These are phyloP conservation scores for Aphyosemion australe DNA, from an alignment of 2,113 vertebrate genomes.

Conservation along the genomic window DNA sequence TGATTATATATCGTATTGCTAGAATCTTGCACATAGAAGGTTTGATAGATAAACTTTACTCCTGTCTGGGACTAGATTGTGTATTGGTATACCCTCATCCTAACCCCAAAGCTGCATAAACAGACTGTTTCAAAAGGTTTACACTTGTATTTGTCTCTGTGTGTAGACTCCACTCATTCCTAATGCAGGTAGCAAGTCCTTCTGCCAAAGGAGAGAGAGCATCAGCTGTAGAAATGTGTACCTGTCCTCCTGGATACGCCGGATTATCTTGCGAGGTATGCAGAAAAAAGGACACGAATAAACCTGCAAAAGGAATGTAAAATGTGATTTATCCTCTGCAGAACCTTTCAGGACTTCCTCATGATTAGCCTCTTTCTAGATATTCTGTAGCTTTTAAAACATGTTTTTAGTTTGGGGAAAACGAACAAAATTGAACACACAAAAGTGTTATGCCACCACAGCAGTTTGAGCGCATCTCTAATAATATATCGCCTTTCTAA, in stretches of 20 bases:
- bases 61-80: no score
- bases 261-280: conserved; percentile 75
- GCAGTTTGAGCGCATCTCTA: background rate
- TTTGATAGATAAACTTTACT: conserved; percentile 7
- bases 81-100: no score
- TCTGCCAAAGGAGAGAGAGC: conserved; percentile 54
- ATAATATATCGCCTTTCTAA: conserved; percentile 6
- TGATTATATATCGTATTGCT: no score
- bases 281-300: background rate
- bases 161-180: conserved; percentile 67
- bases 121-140: conserved; percentile 1
- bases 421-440: no score
- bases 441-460: no score
- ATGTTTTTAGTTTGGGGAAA: no score
- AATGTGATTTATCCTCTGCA: background rate
- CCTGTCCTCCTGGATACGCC: conserved; percentile 68
- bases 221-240: conserved; percentile 67
- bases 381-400: no score
- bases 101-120: no score
- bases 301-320: background rate
- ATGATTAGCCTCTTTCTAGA: no score
- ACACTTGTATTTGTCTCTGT: conserved; percentile 21
- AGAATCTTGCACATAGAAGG: background rate
- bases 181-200: conserved; percentile 66
- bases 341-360: background rate